Conservation (phyloP, 2,888 invertebrate species). For the Hydroisotoma schaefferi region DNA sequence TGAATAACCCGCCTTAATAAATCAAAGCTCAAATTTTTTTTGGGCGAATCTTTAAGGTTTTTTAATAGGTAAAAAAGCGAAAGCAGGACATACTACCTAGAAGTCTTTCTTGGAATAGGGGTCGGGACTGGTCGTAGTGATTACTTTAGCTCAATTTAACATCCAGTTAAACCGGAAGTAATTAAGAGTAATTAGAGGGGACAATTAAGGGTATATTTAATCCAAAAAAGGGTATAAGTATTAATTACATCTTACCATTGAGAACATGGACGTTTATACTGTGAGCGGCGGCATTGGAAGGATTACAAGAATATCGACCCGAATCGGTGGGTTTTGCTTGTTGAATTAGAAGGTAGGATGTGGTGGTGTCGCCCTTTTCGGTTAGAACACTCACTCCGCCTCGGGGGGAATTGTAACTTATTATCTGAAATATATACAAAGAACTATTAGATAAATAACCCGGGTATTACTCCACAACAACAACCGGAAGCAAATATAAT, state of each 20-base stretch:
- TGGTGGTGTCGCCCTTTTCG: slow-evolving; percentile 85
- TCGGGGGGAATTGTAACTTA: slow-evolving; percentile 86
- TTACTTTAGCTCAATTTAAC: too few relatives aligned
- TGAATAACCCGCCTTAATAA: too few relatives aligned
- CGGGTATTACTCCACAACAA: background rate
- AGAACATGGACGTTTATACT: slow-evolving; percentile 88
- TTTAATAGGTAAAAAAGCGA: too few relatives aligned
- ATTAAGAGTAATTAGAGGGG: too few relatives aligned
- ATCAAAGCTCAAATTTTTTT: too few relatives aligned
- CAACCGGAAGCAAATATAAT: background rate
- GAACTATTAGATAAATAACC: too few relatives aligned
- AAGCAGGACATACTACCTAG: too few relatives aligned
- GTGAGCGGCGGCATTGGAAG: slow-evolving; percentile 86
- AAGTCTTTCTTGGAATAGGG: too few relatives aligned
- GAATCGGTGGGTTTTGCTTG: slow-evolving; percentile 81
- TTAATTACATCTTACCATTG: slow-evolving; percentile 81
- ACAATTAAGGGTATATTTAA: background rate
- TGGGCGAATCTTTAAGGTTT: too few relatives aligned
- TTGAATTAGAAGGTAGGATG: slow-evolving; percentile 83
- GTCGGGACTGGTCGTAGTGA: too few relatives aligned
- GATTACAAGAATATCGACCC: slow-evolving; percentile 85
- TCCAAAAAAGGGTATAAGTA: background rate
- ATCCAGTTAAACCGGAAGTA: too few relatives aligned
- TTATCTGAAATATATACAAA: slow-evolving; percentile 63
- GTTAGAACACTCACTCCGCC: slow-evolving; percentile 89